Percentiles rank a stretch among this genome's conserved stretches.
Evolutionary conservation across 2,113 vertebrate genomes (phyloP).

Genomic region (Eolophus roseicapilla): DNA sequence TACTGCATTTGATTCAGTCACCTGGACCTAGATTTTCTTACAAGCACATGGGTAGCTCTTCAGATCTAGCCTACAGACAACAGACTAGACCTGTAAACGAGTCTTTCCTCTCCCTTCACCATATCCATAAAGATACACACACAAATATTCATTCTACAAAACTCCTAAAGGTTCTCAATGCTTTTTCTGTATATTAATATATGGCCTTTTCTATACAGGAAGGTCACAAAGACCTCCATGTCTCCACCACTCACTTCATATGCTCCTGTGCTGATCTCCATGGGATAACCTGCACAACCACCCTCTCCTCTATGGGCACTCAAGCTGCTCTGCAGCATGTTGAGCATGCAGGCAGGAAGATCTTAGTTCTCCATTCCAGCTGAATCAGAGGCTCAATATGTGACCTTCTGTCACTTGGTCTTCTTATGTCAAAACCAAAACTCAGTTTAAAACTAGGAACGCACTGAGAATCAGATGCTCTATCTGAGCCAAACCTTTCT

Average conservation of each 20-base stretch:
- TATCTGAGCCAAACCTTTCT: constrained; percentile 3
- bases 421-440: constrained; percentile 26
- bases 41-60: not conserved
- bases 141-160: not conserved
- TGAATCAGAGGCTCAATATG: not conserved
- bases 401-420: constrained; percentile 20
- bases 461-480: constrained; percentile 3
- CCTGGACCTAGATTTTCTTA: not conserved
- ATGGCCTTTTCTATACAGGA: not conserved
- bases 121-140: too few relatives aligned
- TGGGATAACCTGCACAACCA: not conserved
- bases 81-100: not conserved
- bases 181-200: not conserved
- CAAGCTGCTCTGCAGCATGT: not conserved
- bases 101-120: not conserved
- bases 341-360: not conserved
- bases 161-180: not conserved
- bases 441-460: not conserved
- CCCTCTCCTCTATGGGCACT: not conserved
- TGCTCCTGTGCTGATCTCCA: not conserved
- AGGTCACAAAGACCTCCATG: not conserved
- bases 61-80: not conserved
- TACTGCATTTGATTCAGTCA: not conserved
- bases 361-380: not conserved
- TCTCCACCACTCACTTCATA: too few relatives aligned